These are phyloP conservation scores for Colistium nudipinnis DNA, from an alignment of 2,113 vertebrate genomes.

Conservation along the genomic window DNA sequence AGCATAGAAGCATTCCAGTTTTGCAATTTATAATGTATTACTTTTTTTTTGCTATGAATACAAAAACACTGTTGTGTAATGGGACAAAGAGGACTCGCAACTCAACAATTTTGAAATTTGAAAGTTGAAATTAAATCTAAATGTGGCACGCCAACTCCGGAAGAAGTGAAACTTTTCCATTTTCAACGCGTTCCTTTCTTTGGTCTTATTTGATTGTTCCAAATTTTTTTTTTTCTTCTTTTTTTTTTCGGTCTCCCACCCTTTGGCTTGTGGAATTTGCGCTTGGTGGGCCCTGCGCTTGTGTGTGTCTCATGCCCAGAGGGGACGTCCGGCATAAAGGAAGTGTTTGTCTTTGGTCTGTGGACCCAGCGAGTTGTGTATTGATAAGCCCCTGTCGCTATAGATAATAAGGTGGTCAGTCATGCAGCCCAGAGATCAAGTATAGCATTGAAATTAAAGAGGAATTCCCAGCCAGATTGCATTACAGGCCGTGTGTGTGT, in stretches of 20 bases:
- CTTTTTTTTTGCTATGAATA: no score
- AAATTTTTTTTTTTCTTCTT: no score
- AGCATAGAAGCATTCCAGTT: no score
- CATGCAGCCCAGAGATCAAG: slow-evolving; percentile 90
- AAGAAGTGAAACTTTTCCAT: no score
- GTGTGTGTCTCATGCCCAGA: slow-evolving; percentile 75
- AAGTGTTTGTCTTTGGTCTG: slow-evolving; percentile 86
- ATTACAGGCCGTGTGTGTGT: slow-evolving; percentile 82
- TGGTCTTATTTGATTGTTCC: slow-evolving; percentile 13
- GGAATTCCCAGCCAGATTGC: slow-evolving; percentile 89
- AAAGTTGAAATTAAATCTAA: no score
- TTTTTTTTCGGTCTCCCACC: slow-evolving; percentile 52
- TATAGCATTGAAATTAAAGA: slow-evolving; percentile 89
- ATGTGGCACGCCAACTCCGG: background rate
- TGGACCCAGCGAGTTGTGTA: slow-evolving; percentile 75
- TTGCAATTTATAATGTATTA: no score
- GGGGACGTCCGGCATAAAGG: slow-evolving; percentile 81
- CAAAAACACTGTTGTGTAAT: no score
- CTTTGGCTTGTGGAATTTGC: slow-evolving; percentile 61
- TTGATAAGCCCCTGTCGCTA: slow-evolving; percentile 81
- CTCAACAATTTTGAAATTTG: no score
- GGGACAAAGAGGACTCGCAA: no score
- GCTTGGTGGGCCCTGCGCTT: slow-evolving; percentile 75
- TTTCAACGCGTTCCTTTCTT: background rate
- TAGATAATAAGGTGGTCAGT: slow-evolving; percentile 91